Evolutionary conservation across 2,797 vertebrate genomes (phyloP), one percentile per base, ranked within the genome.

Genomic region (Lepilemur ruficaudatus): DNA sequence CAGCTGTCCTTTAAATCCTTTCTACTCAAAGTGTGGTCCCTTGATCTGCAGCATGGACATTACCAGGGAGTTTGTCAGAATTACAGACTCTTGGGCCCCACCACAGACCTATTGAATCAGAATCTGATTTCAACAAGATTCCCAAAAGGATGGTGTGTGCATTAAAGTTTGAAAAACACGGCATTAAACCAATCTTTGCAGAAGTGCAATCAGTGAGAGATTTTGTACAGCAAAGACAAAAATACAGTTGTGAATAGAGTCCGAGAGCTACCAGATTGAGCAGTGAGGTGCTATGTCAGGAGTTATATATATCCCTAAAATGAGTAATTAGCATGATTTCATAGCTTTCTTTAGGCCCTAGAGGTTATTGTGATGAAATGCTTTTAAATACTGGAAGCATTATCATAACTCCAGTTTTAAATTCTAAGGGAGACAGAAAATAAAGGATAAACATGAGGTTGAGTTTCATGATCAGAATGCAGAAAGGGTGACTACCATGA

Each of bases 171-270:
- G 82, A 83, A 72, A 91, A 89, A 52, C n/a, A 38, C 10, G 22
- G 41, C 61, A 86, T 97, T 79, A 73, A 76, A 73, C 12, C 2
- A 32, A 43, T 80, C 78, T 94, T 96, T 43, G 50, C 69, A 69
- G 82, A 96, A 90, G 82, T 14, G 48, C 69, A 94, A 18, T 50
- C 73, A 76, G 61, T 72, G 41, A 93, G 20, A 52, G 30, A 67
- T 84, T 94, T 89, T 92, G 59, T 89, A 82, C 94, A 88, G 69
- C 43, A 80, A 92, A 89, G 70, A 61, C 65, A 94, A 93, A 96
- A 96, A 83, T 75, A 75, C 23, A 76, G 80, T 41, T 87, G 70
- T 50, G 79, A 97, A 82, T 13, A 25, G 59, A 46, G 48, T 80
- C 89, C 55, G 57, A 65, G 43, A 63, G 46, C 70, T 52, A 72